These are phyloP conservation scores for Proterorhinus semilunaris DNA, from an alignment of 2,113 vertebrate species.

Conservation along the genomic window DNA sequence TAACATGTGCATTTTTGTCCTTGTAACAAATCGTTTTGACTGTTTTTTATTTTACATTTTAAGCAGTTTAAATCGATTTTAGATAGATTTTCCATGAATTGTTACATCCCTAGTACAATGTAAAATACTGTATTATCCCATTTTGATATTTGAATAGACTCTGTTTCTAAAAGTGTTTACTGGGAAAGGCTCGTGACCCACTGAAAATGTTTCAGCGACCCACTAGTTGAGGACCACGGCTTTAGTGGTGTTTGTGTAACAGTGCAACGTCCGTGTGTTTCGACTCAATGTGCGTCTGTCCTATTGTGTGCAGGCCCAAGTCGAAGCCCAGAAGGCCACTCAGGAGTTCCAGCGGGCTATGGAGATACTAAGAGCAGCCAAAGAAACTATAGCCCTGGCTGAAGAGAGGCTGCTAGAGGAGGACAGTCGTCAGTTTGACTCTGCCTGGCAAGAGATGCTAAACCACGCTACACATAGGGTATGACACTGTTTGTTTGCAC, in stretches of 20 bases:
- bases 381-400: conserved; percentile 92
- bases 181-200: too few relatives aligned
- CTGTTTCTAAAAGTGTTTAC: too few relatives aligned
- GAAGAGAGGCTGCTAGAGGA: conserved; percentile 93
- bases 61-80: too few relatives aligned
- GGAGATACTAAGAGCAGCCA: conserved; percentile 91
- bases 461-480: conserved; percentile 97
- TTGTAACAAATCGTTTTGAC: too few relatives aligned
- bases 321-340: conserved; percentile 91
- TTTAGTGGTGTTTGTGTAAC: neutral
- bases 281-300: neutral
- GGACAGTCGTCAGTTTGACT: conserved; percentile 95
- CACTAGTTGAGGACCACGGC: neutral
- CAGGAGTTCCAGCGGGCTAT: conserved; percentile 96
- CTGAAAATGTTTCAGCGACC: too few relatives aligned
- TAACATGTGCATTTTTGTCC: too few relatives aligned
- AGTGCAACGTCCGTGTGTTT: neutral
- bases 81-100: too few relatives aligned
- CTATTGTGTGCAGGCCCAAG: conserved; percentile 80
- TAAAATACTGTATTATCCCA: too few relatives aligned
- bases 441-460: conserved; percentile 99
- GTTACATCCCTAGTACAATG: too few relatives aligned
- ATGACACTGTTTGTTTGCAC: neutral
- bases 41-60: too few relatives aligned
- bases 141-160: too few relatives aligned